These are phyloP conservation scores for Pseudoatta argentina DNA, from an alignment of 1,140 invertebrate species.

Conservation along the genomic window DNA sequence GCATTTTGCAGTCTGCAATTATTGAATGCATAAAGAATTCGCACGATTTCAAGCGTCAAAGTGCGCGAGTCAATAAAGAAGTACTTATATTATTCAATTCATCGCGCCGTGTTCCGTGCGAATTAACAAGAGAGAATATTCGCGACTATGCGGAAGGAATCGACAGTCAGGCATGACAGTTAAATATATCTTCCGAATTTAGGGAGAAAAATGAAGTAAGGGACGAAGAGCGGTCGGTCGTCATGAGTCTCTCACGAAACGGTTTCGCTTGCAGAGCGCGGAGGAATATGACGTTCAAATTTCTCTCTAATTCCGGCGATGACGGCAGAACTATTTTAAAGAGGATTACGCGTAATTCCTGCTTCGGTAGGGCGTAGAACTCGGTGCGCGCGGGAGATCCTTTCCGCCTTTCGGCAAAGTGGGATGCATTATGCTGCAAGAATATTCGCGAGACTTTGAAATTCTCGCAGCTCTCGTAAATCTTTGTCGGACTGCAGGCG, in stretches of 20 bases:
- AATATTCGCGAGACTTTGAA: slow-evolving; percentile 60
- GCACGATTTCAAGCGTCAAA: not conserved
- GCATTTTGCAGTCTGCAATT: not conserved
- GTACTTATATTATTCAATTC: not conserved
- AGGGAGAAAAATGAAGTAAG: slow-evolving; percentile 41
- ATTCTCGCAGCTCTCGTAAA: slow-evolving; percentile 66
- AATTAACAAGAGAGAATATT: slow-evolving; percentile 33
- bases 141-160: not conserved
- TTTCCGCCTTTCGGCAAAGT: slow-evolving; percentile 68
- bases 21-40: not conserved
- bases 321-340: slow-evolving; percentile 58
- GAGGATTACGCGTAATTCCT: slow-evolving; percentile 67
- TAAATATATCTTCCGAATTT: slow-evolving; percentile 45
- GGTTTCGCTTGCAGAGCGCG: slow-evolving; percentile 63
- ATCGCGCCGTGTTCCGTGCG: not conserved
- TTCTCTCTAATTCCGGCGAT: slow-evolving; percentile 66
- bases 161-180: slow-evolving; percentile 3
- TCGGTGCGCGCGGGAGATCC: slow-evolving; percentile 50
- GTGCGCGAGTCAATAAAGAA: not conserved
- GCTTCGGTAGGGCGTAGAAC: slow-evolving; percentile 54
- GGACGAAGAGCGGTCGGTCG: not conserved
- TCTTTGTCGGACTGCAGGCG: slow-evolving; percentile 58
- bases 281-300: slow-evolving; percentile 67
- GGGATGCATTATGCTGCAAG: slow-evolving; percentile 67
- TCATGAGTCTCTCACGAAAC: slow-evolving; percentile 42